Base-by-base conservation (phyloP, 2,797 vertebrate genomes). In the Eupleurogrammus muticus region DNA sequence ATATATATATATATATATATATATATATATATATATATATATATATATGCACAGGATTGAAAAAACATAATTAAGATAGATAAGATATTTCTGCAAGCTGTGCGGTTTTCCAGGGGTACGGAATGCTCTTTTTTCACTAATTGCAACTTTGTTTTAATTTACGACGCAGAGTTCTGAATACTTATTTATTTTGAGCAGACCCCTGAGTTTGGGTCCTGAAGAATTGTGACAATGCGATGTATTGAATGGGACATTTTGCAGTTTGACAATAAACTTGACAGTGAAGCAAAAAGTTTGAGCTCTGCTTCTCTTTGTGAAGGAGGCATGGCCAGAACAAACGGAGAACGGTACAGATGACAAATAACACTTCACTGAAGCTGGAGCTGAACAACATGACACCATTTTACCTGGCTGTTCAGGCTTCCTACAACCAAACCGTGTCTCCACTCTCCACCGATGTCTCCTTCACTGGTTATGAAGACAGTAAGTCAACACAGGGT, bases 301-400 rank as follows among this genome's bases (percentile, higher is more conserved):
- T 64, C 5, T 50, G 12, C 77, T 48, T 83, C 9, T 77, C 14
- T 65, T 47, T 59, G 1, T 49, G 35, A 66, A 82, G 86, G 23
- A 0, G 3, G 3, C 4, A 0, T 0, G 0, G 10, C 5, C 28
- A 38, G 3, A n/a, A 0, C 0, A 0, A 1, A 2, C 0, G 0
- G 1, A 49, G 8, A 20, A 0, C 0, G 1, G 0, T 0, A 1
- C 0, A 0, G 1, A 34, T 12, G 1, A 12, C 66, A 8, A 62
- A 1, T 0, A 24, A 0, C 0, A 83, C 83, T 2, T 81, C 48
- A 1, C 1, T 5, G 0, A 14, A 16, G 23, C 46, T 90, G 74
- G 7, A 11, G 0, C 69, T 91, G 24, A 0, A 21, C 0, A 0
- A 0, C 0, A 0, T 0, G 0, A 0, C 0, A 0, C 0, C 0